These are phyloP conservation scores for Cheilosia grossa DNA, from an alignment of 2,888 invertebrate species.

Conservation along the genomic window DNA sequence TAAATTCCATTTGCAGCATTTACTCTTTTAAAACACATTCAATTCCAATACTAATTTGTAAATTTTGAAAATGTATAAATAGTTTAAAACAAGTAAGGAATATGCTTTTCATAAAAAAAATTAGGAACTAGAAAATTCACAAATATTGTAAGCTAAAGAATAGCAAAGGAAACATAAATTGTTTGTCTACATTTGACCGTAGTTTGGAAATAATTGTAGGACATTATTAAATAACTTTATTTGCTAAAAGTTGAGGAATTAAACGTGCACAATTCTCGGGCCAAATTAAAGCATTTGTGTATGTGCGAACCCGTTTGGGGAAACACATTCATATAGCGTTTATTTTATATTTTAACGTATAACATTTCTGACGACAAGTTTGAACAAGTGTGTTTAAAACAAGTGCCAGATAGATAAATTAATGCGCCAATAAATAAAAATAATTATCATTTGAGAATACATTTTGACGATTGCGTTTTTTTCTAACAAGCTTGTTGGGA, in stretches of 20 bases:
- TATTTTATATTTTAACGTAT: constrained; percentile 19
- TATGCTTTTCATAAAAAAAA: constrained; percentile 36
- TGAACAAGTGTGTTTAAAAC: constrained; percentile 24
- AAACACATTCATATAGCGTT: constrained; percentile 15
- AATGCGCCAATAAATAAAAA: constrained; percentile 29
- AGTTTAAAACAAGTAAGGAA: constrained; percentile 54
- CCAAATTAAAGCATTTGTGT: constrained; percentile 5
- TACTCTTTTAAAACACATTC: not conserved
- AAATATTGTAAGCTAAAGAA: constrained; percentile 65
- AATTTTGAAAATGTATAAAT: constrained; percentile 59
- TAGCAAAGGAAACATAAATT: constrained; percentile 14
- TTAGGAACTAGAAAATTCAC: constrained; percentile 51
- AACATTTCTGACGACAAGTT: constrained; percentile 30
- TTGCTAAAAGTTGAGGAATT: constrained; percentile 3
- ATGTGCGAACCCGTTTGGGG: not conserved
- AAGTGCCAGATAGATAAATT: constrained; percentile 28
- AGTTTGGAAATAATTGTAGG: constrained; percentile 13
- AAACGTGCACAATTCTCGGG: not conserved
- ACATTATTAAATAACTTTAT: constrained; percentile 3
- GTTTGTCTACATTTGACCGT: constrained; percentile 20
- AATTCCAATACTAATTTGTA: constrained; percentile 5
- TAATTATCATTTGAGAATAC: not conserved
- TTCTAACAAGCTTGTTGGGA: too few relatives aligned
- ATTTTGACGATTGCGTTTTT: too few relatives aligned
- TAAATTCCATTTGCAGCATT: not conserved